A percentile compares a stretch with the other conserved stretches of the same genome.
These are phyloP conservation scores for Plebejus melissa DNA, from an alignment of 2,888 invertebrate genomes.

Conservation along the genomic window DNA sequence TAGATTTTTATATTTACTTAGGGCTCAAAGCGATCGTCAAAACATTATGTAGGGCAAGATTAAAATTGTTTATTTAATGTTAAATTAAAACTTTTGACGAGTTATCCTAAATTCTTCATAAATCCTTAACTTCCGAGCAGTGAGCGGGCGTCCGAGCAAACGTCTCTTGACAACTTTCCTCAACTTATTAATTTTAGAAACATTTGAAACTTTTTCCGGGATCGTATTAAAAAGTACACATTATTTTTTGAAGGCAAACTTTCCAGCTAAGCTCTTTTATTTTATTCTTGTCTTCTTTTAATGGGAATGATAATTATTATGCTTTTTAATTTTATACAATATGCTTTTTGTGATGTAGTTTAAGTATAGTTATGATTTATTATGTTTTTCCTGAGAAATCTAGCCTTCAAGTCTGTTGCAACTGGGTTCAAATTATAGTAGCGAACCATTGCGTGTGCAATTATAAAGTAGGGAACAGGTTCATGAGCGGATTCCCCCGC, in stretches of 20 bases:
- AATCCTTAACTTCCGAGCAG: background rate
- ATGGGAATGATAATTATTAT: background rate
- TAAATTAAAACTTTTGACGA: background rate
- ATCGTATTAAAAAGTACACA: background rate
- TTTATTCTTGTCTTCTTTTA: background rate
- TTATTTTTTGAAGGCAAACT: background rate
- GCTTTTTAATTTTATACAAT: background rate
- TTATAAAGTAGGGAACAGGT: constrained; percentile 9
- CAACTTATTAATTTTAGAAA: background rate
- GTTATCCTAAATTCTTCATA: background rate
- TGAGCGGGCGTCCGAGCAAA: background rate
- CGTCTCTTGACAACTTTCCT: background rate
- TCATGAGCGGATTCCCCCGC: background rate
- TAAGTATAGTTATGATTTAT: background rate
- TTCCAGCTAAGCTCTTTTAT: background rate
- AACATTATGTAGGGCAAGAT: background rate
- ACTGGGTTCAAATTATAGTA: background rate
- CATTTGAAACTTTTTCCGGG: background rate
- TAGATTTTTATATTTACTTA: background rate
- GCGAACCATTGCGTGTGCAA: background rate
- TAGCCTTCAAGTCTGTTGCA: background rate
- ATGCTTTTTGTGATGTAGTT: background rate
- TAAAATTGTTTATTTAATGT: background rate
- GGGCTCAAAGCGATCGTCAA: background rate
- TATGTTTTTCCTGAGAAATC: background rate